phyloP scores from a whole-genome alignment of 2,113 vertebrate genomes.

The Heterotilapia buettikoferi region DNA sequence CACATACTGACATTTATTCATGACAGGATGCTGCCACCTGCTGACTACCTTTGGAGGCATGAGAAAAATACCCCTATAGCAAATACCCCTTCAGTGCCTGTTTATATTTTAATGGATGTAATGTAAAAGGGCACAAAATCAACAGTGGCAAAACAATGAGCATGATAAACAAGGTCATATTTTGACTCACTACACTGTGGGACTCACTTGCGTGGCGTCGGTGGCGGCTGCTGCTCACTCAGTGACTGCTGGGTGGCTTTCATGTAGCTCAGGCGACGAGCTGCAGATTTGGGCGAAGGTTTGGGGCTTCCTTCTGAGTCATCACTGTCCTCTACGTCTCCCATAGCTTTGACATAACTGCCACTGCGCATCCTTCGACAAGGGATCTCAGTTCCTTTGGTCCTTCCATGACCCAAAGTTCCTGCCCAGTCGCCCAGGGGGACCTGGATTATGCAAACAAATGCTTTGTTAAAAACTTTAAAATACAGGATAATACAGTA shows the following conservation, averaged over 20 bases:
- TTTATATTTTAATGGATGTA: neutral
- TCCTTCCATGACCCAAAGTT: slow-evolving; percentile 76
- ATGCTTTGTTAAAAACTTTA: neutral
- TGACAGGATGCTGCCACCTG: slow-evolving; percentile 62
- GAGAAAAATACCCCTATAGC: neutral
- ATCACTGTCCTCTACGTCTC: slow-evolving; percentile 85
- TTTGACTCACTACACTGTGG: neutral
- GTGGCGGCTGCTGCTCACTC: slow-evolving; percentile 83
- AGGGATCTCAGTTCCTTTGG: slow-evolving; percentile 80
- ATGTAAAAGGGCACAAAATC: neutral
- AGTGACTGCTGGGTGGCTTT: slow-evolving; percentile 96
- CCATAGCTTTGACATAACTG: slow-evolving; percentile 99
- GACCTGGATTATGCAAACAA: slow-evolving; percentile 72
- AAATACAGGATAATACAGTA: neutral
- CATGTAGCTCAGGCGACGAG: slow-evolving; percentile 97
- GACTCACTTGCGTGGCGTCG: slow-evolving; percentile 86
- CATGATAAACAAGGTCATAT: neutral
- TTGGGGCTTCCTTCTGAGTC: slow-evolving; percentile 95
- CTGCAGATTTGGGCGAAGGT: slow-evolving; percentile 92
- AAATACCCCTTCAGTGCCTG: neutral
- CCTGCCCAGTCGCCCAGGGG: slow-evolving; percentile 87
- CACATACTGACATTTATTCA: neutral
- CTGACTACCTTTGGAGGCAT: slow-evolving; percentile 33
- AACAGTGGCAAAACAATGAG: neutral
- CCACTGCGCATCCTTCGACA: slow-evolving; percentile 97